A percentile compares a stretch with the other conserved stretches of the same genome.
These are phyloP conservation scores for Psittacula cyanocephala DNA, from an alignment of 2,113 vertebrate species.

Conservation along the genomic window DNA sequence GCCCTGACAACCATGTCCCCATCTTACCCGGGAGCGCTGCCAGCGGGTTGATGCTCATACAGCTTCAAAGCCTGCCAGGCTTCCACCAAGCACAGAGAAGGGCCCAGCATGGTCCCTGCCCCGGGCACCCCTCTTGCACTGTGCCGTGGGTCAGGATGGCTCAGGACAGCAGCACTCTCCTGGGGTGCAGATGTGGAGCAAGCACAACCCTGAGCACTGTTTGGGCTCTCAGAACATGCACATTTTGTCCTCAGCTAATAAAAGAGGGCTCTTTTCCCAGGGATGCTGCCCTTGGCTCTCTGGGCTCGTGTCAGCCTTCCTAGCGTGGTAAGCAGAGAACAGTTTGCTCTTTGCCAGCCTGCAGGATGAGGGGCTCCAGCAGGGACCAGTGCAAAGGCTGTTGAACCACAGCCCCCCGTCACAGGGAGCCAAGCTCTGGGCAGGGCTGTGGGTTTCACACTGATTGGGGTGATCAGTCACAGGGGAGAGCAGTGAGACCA, in stretches of 20 bases:
- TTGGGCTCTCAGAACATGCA: background rate
- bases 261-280: background rate
- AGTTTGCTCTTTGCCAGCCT: background rate
- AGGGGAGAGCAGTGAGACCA: fast-evolving
- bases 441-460: background rate
- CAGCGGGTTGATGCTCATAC: background rate
- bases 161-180: background rate
- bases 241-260: background rate
- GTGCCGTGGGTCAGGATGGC: background rate
- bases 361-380: background rate
- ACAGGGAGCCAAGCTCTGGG: fast-evolving
- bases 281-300: background rate
- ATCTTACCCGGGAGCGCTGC: background rate
- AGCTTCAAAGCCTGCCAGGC: background rate
- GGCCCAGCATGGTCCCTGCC: background rate
- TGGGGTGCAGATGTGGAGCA: background rate
- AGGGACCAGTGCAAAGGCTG: fast-evolving
- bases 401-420: fast-evolving
- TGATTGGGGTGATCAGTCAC: fast-evolving
- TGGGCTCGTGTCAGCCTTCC: background rate
- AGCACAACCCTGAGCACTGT: fast-evolving
- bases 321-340: fast-evolving
- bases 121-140: fast-evolving
- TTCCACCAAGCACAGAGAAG: background rate
- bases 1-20: background rate